A percentile compares a stretch with the other conserved stretches of the same genome.
Evolutionary conservation across 1,140 invertebrate species (phyloP).

Genomic region (Adelges cooleyi): DNA sequence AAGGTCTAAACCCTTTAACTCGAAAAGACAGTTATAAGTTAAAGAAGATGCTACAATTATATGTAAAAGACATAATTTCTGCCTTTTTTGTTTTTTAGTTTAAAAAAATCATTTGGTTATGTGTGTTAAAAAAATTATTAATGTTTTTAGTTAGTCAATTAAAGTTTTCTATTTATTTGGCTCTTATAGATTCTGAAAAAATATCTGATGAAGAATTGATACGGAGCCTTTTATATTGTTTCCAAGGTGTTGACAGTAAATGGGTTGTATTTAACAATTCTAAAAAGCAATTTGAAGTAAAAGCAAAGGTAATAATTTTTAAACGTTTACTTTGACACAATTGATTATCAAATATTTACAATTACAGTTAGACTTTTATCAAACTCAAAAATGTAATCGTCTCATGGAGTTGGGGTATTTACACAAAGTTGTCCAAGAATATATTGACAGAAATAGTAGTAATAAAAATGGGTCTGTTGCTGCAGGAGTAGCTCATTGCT

Average conservation of each 20-base stretch:
- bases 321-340: too few relatives aligned
- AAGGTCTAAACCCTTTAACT: neutral
- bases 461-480: constrained; percentile 63
- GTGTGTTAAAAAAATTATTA: neutral
- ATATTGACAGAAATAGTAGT: constrained; percentile 50
- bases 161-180: neutral
- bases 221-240: constrained; percentile 6
- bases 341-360: too few relatives aligned
- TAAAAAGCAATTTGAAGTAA: neutral
- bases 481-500: constrained; percentile 74
- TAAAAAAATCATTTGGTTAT: neutral
- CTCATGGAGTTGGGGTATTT: constrained; percentile 78
- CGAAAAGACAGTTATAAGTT: neutral
- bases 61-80: too few relatives aligned
- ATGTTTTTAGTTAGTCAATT: neutral
- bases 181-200: neutral
- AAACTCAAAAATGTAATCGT: constrained; percentile 37
- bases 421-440: constrained; percentile 62
- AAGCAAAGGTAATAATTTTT: constrained; percentile 1
- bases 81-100: too few relatives aligned
- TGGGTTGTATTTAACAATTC: constrained; percentile 2
- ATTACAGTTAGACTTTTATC: constrained; percentile 3
- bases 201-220: constrained; percentile 10
- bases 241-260: constrained; percentile 10
- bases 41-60: neutral